Conservation (phyloP, 2,888 invertebrate genomes). For the Omphaloscelis lunosa region DNA sequence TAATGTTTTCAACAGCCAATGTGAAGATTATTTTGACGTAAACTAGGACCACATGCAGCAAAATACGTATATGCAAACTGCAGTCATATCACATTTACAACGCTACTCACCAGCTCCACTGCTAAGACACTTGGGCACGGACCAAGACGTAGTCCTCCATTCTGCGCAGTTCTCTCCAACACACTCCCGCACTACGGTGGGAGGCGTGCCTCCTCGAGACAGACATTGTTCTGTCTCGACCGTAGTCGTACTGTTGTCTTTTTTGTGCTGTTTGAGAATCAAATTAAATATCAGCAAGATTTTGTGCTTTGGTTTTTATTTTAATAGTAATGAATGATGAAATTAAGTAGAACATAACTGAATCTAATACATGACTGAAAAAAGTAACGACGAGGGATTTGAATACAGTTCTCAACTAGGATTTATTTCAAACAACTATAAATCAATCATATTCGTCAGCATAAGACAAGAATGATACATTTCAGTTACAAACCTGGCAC, state of each 20-base stretch:
- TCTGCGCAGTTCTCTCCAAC: constrained; percentile 75
- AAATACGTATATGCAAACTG: too few relatives aligned
- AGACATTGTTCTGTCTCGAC: constrained; percentile 85
- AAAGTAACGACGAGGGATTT: background rate
- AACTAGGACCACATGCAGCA: too few relatives aligned
- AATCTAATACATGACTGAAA: background rate
- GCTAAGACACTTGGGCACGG: constrained; percentile 78
- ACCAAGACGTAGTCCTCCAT: constrained; percentile 81
- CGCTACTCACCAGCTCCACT: constrained; percentile 83
- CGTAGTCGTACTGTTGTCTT: constrained; percentile 87
- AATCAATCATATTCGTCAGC: background rate
- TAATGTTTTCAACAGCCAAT: too few relatives aligned
- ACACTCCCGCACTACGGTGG: constrained; percentile 80
- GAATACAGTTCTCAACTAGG: too few relatives aligned
- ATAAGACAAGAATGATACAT: background rate
- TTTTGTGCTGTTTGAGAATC: constrained; percentile 83
- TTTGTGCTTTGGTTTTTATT: background rate
- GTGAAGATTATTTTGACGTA: too few relatives aligned
- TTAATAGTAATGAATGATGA: background rate
- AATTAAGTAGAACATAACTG: too few relatives aligned
- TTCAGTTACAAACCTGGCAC: constrained; percentile 90
- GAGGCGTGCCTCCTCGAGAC: constrained; percentile 77
- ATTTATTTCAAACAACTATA: background rate
- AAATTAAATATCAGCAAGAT: background rate
- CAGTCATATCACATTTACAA: too few relatives aligned